These are phyloP conservation scores for Pollimyrus isidori DNA, from an alignment of 2,113 vertebrate genomes.

Conservation along the genomic window DNA sequence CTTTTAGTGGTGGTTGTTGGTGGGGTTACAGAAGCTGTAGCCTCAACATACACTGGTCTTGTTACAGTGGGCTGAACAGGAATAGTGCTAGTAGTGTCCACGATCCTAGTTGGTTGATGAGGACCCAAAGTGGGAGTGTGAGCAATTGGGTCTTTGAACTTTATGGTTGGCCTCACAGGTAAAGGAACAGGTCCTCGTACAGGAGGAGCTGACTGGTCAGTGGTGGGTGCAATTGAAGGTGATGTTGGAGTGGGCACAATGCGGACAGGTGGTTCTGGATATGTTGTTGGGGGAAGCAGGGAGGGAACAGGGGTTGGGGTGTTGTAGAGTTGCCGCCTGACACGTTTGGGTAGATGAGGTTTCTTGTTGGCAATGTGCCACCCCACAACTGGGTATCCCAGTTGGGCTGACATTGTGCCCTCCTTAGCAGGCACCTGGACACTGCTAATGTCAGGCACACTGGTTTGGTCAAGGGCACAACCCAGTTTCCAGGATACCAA, in stretches of 20 bases:
- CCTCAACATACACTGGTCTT: constrained; percentile 68
- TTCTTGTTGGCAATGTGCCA: constrained; percentile 98
- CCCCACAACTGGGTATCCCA: constrained; percentile 90
- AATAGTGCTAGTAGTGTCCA: constrained; percentile 68
- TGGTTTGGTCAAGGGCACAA: constrained; percentile 82
- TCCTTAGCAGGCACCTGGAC: constrained; percentile 85
- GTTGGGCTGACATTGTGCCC: constrained; percentile 81
- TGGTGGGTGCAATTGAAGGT: constrained; percentile 79
- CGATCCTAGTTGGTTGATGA: constrained; percentile 78
- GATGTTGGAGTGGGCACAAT: constrained; percentile 85
- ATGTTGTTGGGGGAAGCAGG: constrained; percentile 76
- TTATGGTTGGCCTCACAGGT: constrained; percentile 84
- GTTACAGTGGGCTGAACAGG: constrained; percentile 77
- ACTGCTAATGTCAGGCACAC: constrained; percentile 78
- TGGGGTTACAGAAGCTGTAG: constrained; percentile 72
- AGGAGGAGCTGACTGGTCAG: constrained; percentile 70
- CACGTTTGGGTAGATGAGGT: constrained; percentile 75
- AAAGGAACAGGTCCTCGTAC: constrained; percentile 80
- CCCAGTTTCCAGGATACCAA: constrained; percentile 91
- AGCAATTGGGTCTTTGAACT: constrained; percentile 78
- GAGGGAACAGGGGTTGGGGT: constrained; percentile 84
- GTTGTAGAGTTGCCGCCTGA: constrained; percentile 82
- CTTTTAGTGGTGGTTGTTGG: constrained; percentile 76
- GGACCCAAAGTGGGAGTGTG: constrained; percentile 82
- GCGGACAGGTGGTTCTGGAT: constrained; percentile 73